These are phyloP conservation scores for Phyllotreta cruciferae DNA, from an alignment of 2,888 invertebrate genomes.

Conservation along the genomic window DNA sequence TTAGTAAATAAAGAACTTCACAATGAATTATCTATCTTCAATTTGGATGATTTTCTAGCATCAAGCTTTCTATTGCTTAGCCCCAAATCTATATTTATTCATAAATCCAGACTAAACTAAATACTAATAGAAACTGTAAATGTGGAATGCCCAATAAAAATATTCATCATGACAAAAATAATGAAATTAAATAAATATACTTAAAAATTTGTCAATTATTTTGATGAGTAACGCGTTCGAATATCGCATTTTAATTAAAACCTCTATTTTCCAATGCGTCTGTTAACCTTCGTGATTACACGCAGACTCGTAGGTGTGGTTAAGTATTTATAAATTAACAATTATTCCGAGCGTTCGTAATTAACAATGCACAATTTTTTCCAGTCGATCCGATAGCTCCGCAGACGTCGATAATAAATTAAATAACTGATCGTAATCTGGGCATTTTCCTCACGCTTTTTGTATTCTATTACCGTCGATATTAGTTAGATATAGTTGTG, in stretches of 20 bases:
- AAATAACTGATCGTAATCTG: slow-evolving; percentile 37
- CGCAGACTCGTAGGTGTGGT: slow-evolving; percentile 6
- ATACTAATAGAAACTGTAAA: too few species aligned
- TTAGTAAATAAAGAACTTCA: too few species aligned
- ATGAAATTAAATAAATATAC: neutral
- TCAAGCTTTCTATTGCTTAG: too few species aligned
- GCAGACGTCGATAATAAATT: slow-evolving; percentile 39
- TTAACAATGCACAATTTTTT: slow-evolving; percentile 33
- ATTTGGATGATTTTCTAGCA: too few species aligned
- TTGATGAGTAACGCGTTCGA: neutral
- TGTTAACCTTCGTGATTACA: slow-evolving; percentile 7
- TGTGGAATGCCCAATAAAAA: too few species aligned
- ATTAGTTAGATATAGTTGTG: slow-evolving; percentile 28
- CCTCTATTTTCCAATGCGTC: neutral
- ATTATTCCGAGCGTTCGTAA: slow-evolving; percentile 34
- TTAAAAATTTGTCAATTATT: neutral
- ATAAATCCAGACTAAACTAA: too few species aligned
- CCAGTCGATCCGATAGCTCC: slow-evolving; percentile 33
- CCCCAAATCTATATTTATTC: too few species aligned
- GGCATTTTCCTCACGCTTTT: slow-evolving; percentile 35
- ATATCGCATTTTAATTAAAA: neutral
- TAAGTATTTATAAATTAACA: slow-evolving; percentile 33
- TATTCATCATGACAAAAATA: too few species aligned
- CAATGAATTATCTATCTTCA: too few species aligned
- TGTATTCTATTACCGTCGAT: slow-evolving; percentile 37